Evolutionary conservation across 1,140 invertebrate species (phyloP).

Genomic region (Cotesia vestalis): DNA sequence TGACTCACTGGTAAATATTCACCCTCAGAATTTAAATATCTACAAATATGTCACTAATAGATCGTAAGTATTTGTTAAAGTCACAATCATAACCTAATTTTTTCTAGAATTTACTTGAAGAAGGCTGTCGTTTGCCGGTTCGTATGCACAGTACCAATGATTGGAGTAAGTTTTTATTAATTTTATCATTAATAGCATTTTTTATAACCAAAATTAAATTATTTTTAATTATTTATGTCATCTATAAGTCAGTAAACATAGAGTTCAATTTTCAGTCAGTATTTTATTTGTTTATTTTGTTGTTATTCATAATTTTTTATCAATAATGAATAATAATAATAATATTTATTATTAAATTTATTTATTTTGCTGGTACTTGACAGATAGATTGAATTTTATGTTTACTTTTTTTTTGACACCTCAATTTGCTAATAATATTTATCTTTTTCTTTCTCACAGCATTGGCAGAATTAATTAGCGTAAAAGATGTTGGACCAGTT

Average conservation of each 20-base stretch:
- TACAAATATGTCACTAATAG: not conserved
- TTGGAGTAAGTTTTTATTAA: constrained; percentile 80
- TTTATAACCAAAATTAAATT: not conserved
- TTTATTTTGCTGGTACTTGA: no score
- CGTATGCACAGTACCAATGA: constrained; percentile 91
- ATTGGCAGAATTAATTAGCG: constrained; percentile 93
- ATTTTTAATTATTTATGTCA: constrained; percentile 1
- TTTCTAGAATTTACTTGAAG: constrained; percentile 83
- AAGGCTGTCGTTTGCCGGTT: constrained; percentile 94
- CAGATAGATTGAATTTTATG: no score
- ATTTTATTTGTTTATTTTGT: not conserved
- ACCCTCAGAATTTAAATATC: constrained; percentile 17
- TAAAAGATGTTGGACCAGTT: constrained; percentile 81
- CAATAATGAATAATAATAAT: no score
- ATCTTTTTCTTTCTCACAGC: constrained; percentile 68
- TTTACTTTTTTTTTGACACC: not conserved
- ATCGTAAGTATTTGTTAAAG: constrained; percentile 4
- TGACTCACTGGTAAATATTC: constrained; percentile 72
- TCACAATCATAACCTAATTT: constrained; percentile 61
- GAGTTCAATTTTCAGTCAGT: no score
- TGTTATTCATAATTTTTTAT: not conserved
- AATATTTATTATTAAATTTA: no score
- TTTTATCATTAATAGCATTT: not conserved
- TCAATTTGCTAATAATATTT: not conserved
- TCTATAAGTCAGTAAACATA: not conserved